A percentile compares a stretch with the other conserved stretches of the same genome.
Conservation (phyloP, 2,888 invertebrate genomes). For the Epinotia bilunana region DNA sequence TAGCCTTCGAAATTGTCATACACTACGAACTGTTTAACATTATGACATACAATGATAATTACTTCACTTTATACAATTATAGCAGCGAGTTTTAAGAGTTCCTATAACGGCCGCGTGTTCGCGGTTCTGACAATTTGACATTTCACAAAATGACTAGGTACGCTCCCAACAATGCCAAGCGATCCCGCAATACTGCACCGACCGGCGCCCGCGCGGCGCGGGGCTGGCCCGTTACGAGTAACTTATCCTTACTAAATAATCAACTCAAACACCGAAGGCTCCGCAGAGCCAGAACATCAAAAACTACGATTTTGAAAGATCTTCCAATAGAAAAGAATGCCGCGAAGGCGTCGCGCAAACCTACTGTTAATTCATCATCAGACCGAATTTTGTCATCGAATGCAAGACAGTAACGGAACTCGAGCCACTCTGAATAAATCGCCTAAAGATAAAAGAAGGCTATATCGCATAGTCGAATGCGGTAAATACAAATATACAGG, state of each 20-base stretch:
- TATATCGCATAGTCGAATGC: constrained; percentile 67
- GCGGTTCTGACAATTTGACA: constrained; percentile 83
- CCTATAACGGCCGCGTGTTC: constrained; percentile 86
- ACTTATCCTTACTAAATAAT: constrained; percentile 74
- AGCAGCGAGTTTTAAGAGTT: constrained; percentile 91
- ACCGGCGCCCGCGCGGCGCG: constrained; percentile 53
- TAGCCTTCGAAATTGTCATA: constrained; percentile 83
- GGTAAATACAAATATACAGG: constrained; percentile 74
- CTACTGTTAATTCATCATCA: constrained; percentile 52
- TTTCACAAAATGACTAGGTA: constrained; percentile 85
- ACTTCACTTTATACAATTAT: constrained; percentile 88
- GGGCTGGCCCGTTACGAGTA: constrained; percentile 57
- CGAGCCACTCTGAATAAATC: constrained; percentile 81
- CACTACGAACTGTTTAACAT: constrained; percentile 80
- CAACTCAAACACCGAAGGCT: constrained; percentile 64
- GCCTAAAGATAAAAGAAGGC: constrained; percentile 68
- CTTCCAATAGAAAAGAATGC: constrained; percentile 58
- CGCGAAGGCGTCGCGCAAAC: constrained; percentile 50
- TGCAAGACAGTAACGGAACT: constrained; percentile 80
- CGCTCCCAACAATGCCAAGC: constrained; percentile 61
- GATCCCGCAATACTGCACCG: constrained; percentile 41
- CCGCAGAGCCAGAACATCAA: constrained; percentile 57
- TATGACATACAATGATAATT: constrained; percentile 82
- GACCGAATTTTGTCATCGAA: constrained; percentile 72
- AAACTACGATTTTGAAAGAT: constrained; percentile 69